A percentile compares a stretch with the other conserved stretches of the same genome.
Evolutionary conservation across 1,140 invertebrate genomes (phyloP).

Genomic region (Drosophila sulfurigaster): DNA sequence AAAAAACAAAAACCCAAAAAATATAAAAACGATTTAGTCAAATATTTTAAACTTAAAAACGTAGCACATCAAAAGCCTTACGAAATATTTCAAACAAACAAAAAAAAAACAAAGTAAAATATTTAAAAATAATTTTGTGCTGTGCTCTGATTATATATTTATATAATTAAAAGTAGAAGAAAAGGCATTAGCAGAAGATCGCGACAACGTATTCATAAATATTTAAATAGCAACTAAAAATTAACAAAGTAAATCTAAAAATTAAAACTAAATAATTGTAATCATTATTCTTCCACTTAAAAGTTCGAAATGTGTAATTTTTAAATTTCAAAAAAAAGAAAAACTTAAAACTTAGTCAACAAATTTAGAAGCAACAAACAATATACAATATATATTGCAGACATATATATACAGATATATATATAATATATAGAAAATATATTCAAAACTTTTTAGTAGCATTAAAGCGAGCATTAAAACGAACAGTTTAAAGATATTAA

Average conservation of each 20-base stretch:
- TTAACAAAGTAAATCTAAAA: conserved; percentile 9
- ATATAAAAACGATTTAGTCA: conserved; percentile 18
- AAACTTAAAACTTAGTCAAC: conserved; percentile 35
- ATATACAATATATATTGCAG: conserved; percentile 24
- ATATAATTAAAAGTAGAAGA: conserved; percentile 11
- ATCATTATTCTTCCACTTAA: conserved; percentile 81
- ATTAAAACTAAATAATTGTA: conserved; percentile 58
- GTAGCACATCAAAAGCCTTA: conserved; percentile 72
- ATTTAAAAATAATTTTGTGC: conserved; percentile 69
- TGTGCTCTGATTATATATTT: conserved; percentile 78
- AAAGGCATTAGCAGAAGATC: conserved; percentile 14
- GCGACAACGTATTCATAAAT: conserved; percentile 52
- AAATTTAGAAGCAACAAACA: conserved; percentile 42
- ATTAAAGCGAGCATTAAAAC: conserved; percentile 36
- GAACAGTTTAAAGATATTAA: conserved; percentile 42
- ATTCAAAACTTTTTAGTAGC: conserved; percentile 62
- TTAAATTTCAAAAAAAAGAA: conserved; percentile 62
- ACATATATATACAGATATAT: conserved; percentile 1
- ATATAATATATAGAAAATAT: conserved; percentile 29
- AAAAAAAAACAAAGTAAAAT: conserved; percentile 44
- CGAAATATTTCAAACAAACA: conserved; percentile 45
- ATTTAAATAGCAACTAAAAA: conserved; percentile 34
- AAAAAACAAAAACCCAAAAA: conserved; percentile 27
- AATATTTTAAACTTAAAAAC: conserved; percentile 60
- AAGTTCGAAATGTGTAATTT: conserved; percentile 75